A percentile compares a stretch with the other conserved stretches of the same genome.
Evolutionary conservation across 2,113 vertebrate species (phyloP).

Genomic region (Mobula birostris): DNA sequence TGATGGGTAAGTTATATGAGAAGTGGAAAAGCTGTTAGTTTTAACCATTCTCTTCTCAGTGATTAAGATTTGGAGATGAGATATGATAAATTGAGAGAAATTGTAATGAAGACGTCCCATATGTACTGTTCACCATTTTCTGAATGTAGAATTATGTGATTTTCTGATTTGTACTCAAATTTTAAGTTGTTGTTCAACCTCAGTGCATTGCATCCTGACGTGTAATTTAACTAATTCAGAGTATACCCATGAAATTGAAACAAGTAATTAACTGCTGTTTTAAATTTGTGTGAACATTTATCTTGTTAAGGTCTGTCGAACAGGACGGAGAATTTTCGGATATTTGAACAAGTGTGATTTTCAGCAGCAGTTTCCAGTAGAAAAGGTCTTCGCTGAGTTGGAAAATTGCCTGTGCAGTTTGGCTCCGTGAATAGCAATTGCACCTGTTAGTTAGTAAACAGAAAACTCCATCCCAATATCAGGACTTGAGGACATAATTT

Average conservation of each 20-base stretch:
- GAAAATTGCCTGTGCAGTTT: background rate
- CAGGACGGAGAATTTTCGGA: background rate
- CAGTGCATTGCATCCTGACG: background rate
- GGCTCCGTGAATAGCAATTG: background rate
- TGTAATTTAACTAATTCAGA: conserved; percentile 4
- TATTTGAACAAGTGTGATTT: background rate
- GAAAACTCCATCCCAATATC: background rate
- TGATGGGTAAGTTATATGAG: background rate
- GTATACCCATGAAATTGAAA: background rate
- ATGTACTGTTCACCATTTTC: background rate
- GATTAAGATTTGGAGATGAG: background rate
- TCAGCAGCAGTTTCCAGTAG: background rate
- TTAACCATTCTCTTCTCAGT: too few relatives aligned
- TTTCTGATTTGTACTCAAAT: background rate
- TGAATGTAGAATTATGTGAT: background rate
- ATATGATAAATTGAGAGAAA: background rate
- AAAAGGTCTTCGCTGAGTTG: background rate
- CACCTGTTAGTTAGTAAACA: background rate
- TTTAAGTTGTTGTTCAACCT: background rate
- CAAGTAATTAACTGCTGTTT: conserved; percentile 2
- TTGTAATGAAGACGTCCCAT: background rate
- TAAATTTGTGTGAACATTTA: background rate
- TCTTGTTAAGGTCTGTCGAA: background rate
- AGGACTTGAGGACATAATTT: background rate
- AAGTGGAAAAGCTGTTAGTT: background rate